These are phyloP conservation scores for Spicauda simplicius DNA, from an alignment of 2,888 invertebrate species.

Conservation along the genomic window DNA sequence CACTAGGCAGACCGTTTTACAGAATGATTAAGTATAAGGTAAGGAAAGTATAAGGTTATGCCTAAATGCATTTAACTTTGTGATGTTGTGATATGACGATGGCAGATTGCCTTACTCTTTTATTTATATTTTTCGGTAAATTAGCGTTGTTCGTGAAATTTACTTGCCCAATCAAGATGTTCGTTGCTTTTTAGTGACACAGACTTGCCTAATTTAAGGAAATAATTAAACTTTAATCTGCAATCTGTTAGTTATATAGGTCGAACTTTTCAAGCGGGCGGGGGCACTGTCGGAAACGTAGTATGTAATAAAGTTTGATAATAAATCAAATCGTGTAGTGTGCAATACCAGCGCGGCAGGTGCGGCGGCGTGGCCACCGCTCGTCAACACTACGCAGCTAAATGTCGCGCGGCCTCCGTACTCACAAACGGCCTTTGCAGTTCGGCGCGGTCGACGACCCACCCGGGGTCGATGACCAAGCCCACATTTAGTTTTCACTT, in stretches of 20 bases:
- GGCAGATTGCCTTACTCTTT: no score
- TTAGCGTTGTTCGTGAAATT: no score
- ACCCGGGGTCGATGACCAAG: constrained; percentile 74
- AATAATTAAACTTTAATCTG: no score
- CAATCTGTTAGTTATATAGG: not conserved
- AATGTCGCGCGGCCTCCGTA: constrained; percentile 82
- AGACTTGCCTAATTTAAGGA: no score
- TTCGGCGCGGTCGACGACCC: constrained; percentile 82
- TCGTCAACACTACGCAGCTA: constrained; percentile 54
- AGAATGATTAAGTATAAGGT: no score
- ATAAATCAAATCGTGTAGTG: constrained; percentile 42
- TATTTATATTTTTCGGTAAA: no score
- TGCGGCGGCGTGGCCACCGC: constrained; percentile 48
- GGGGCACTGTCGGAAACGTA: not conserved
- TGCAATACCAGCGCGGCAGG: constrained; percentile 60
- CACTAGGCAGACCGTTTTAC: no score
- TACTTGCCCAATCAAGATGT: no score
- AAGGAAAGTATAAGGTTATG: no score
- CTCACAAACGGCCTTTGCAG: constrained; percentile 84
- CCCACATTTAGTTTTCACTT: constrained; percentile 84
- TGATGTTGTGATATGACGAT: no score
- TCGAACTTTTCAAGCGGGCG: not conserved
- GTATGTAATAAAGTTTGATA: constrained; percentile 34
- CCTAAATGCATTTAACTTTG: no score
- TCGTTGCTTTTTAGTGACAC: no score